Evolutionary conservation across 2,888 invertebrate species (phyloP), one percentile per base, ranked within the genome.

Genomic region (Lamproptera curius): DNA sequence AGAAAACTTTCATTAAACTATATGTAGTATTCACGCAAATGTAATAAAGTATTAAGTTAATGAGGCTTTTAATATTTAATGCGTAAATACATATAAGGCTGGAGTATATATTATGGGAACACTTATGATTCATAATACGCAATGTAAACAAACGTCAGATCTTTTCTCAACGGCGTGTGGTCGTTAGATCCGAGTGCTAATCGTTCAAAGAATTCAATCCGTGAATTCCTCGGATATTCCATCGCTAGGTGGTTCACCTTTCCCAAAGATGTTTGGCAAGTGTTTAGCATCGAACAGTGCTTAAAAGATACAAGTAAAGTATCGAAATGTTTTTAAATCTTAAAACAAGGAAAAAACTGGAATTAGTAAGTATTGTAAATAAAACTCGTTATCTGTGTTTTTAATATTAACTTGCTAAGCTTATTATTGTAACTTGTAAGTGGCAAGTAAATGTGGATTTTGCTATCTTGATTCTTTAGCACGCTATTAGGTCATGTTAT

Each of bases 71-170:
- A 20, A 20, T 20, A 5, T 20, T 20, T 20, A 6, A 56, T 75
- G 65, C 50, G 50, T 58, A 38, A 57, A 53, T 66, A 81, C 79
- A 83, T 55, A 62, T 43, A 60, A 66, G 65, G 67, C 6, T 20
- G 71, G 75, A 73, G 76, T 75, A 61, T 60, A 63, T 48, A 39
- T 33, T 16, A 48, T 67, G 80, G 81, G 75, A 73, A 70, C 73
- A 74, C 75, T 63, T 51, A 67, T 82, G 82, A 83, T 76, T 84
- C 83, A 79, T 77, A 72, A 64, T 57, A 53, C 65, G 58, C 58
- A 66, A 73, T 72, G 75, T 79, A 79, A 81, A 81, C 76, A 82
- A 76, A 72, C 62, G 53, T 55, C 56, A 76, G 75, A 73, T 73
- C 54, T 55, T 65, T 59, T 61, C 63, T 53, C 58, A 38, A 23